Conservation (phyloP, 2,113 vertebrate genomes). For the Rhea americana region DNA sequence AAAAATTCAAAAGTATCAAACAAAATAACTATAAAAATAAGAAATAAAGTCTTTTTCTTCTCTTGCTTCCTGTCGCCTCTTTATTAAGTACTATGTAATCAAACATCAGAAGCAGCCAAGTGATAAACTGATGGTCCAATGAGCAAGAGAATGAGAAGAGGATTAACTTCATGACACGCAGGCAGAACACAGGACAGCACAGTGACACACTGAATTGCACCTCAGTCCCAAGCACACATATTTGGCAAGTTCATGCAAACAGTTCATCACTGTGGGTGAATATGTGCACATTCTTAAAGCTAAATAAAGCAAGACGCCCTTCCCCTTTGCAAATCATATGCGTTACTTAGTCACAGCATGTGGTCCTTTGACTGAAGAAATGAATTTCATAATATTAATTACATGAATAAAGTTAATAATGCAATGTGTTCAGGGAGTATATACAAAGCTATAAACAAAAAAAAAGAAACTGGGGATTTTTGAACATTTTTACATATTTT, state of each 20-base stretch:
- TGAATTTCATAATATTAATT: background rate
- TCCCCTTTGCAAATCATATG: fast-evolving
- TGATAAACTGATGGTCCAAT: background rate
- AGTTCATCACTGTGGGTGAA: background rate
- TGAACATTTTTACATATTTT: background rate
- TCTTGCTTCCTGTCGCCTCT: background rate
- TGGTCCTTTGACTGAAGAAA: background rate
- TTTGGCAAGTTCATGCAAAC: background rate
- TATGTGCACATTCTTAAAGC: background rate
- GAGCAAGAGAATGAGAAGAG: background rate
- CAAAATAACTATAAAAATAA: background rate
- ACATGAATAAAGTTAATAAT: background rate
- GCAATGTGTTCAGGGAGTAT: background rate
- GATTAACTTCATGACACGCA: background rate
- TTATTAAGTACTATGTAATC: background rate
- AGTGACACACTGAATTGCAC: fast-evolving
- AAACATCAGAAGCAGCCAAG: background rate
- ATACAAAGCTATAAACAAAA: background rate
- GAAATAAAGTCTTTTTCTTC: background rate
- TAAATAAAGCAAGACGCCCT: background rate
- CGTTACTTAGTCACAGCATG: background rate
- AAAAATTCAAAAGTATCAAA: background rate
- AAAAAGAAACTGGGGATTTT: background rate
- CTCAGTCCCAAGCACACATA: fast-evolving
- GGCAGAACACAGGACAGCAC: background rate